Conservation (phyloP, 1,140 invertebrate species). For the Lepidurus couesii region DNA sequence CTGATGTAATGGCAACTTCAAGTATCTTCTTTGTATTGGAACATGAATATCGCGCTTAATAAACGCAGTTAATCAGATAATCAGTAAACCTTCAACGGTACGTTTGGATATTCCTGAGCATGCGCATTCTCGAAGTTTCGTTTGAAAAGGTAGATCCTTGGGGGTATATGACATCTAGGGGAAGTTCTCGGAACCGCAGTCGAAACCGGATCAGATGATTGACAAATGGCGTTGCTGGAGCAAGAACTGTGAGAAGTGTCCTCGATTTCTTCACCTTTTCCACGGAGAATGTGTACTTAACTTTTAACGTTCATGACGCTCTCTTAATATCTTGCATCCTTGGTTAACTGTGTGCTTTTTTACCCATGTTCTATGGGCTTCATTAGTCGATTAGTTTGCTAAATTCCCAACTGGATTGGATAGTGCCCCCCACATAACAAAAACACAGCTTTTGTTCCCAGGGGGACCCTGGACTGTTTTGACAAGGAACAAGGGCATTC, state of each 20-base stretch:
- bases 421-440: not conserved
- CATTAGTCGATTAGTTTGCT: not conserved
- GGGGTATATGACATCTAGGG: not conserved
- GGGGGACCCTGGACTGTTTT: not conserved
- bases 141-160: not conserved
- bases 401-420: not conserved
- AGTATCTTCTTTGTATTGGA: too few relatives aligned
- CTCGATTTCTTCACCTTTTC: slow-evolving; percentile 8
- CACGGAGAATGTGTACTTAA: not conserved
- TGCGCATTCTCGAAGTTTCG: not conserved
- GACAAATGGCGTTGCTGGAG: slow-evolving; percentile 13
- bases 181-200: not conserved
- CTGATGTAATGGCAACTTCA: too few relatives aligned
- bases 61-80: too few relatives aligned
- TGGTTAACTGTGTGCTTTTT: not conserved
- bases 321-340: not conserved
- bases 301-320: not conserved
- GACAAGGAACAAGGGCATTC: not conserved
- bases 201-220: slow-evolving; percentile 12
- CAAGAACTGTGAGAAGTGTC: not conserved
- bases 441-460: slow-evolving; percentile 19
- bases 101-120: too few relatives aligned
- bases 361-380: not conserved
- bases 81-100: too few relatives aligned
- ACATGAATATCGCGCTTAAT: too few relatives aligned